Percentiles rank a stretch among this genome's conserved stretches.
Evolutionary conservation across 2,888 invertebrate species (phyloP).

Genomic region (Diogma glabrata): DNA sequence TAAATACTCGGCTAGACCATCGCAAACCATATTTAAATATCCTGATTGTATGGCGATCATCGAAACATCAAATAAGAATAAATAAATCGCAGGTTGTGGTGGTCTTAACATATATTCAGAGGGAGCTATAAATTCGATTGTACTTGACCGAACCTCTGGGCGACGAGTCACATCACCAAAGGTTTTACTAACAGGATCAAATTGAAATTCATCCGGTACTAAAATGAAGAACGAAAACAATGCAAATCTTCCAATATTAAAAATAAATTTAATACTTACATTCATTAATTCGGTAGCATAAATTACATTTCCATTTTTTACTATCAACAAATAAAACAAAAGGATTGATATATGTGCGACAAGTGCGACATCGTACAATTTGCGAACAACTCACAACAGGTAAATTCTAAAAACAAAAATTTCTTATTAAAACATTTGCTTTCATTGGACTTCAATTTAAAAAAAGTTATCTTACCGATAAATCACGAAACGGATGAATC

Average conservation of each 20-base stretch:
- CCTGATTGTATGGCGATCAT: conserved; percentile 82
- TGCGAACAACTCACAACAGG: conserved; percentile 94
- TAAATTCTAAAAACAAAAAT: conserved; percentile 54
- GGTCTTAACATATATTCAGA: conserved; percentile 92
- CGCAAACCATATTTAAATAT: conserved; percentile 70
- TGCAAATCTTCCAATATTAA: conserved; percentile 11
- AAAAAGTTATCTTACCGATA: conserved; percentile 66
- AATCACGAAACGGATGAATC: conserved; percentile 96
- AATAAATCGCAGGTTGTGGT: conserved; percentile 93
- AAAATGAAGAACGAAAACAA: no score
- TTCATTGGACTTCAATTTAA: no score
- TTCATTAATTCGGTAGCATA: conserved; percentile 94
- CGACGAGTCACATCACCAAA: conserved; percentile 92
- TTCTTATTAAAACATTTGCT: conserved; percentile 10
- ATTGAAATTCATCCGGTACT: conserved; percentile 98
- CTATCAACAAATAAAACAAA: conserved; percentile 94
- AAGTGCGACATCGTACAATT: conserved; percentile 93
- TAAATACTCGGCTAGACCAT: conserved; percentile 65
- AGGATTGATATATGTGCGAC: conserved; percentile 98
- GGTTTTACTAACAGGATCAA: conserved; percentile 92
- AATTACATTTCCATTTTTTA: conserved; percentile 97
- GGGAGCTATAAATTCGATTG: conserved; percentile 97
- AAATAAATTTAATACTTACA: conserved; percentile 46
- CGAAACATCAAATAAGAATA: conserved; percentile 90
- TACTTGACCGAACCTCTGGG: conserved; percentile 92